These are phyloP conservation scores for Ataeniobius toweri DNA, from an alignment of 2,797 vertebrate genomes.

Conservation along the genomic window DNA sequence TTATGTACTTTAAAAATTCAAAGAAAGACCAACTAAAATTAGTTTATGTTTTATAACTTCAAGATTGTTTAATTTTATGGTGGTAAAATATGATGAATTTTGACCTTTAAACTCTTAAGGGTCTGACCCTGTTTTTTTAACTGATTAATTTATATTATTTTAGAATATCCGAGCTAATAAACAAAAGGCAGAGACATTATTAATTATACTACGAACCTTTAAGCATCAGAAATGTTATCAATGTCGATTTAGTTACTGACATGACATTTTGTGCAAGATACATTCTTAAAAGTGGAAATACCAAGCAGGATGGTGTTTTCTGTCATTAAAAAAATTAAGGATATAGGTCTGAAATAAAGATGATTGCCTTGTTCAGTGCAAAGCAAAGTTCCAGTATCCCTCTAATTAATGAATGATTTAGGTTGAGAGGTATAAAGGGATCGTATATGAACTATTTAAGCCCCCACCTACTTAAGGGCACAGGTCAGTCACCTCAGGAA, in stretches of 20 bases:
- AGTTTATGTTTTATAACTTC: background rate
- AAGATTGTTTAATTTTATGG: background rate
- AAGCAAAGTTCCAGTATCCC: slow-evolving; percentile 31
- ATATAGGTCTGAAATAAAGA: background rate
- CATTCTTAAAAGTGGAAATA: slow-evolving; percentile 17
- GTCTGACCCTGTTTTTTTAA: background rate
- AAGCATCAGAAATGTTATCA: slow-evolving; percentile 26
- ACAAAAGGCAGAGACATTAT: background rate
- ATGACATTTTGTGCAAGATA: slow-evolving; percentile 16
- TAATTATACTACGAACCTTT: background rate
- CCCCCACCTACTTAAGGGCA: slow-evolving; percentile 54
- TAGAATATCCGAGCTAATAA: background rate
- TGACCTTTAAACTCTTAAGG: background rate
- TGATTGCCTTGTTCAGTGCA: slow-evolving; percentile 10
- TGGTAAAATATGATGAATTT: background rate
- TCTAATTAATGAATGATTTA: slow-evolving; percentile 70
- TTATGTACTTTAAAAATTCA: no score
- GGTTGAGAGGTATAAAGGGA: slow-evolving; percentile 52
- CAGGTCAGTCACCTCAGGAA: slow-evolving; percentile 68
- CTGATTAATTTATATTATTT: background rate
- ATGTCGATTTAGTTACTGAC: slow-evolving; percentile 18
- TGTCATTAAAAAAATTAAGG: background rate
- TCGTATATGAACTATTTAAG: slow-evolving; percentile 70
- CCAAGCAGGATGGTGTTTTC: background rate
- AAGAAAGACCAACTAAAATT: no score